These are phyloP conservation scores for Spea bombifrons DNA, from an alignment of 2,113 vertebrate genomes.

Conservation along the genomic window DNA sequence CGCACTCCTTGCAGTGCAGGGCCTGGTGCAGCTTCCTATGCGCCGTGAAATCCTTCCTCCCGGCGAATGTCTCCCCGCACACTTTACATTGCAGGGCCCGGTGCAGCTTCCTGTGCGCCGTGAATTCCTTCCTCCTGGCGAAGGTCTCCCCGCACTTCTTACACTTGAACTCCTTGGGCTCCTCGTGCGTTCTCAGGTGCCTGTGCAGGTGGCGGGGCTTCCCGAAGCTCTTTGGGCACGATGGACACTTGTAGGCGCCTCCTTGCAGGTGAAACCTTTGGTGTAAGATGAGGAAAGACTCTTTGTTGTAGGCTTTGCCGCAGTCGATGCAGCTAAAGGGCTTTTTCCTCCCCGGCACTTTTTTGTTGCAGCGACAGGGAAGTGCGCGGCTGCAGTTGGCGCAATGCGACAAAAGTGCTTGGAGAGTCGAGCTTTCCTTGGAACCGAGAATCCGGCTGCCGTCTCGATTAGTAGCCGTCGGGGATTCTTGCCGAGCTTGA, in stretches of 20 bases:
- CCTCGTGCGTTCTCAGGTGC: constrained; percentile 28
- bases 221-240: constrained; percentile 26
- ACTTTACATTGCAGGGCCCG: background rate
- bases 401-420: background rate
- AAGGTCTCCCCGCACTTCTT: background rate
- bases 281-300: background rate
- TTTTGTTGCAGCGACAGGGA: background rate
- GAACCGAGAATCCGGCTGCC: background rate
- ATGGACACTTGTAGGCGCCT: background rate
- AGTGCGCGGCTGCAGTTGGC: background rate
- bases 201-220: background rate
- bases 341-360: background rate
- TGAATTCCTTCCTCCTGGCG: background rate
- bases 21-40: background rate
- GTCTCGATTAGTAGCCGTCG: background rate
- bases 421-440: background rate
- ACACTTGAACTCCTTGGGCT: background rate
- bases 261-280: constrained; percentile 12
- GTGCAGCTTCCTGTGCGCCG: background rate
- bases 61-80: background rate
- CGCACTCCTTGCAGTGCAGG: background rate
- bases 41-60: background rate
- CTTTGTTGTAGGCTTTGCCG: constrained; percentile 1
- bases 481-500: background rate
- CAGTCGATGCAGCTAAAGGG: constrained; percentile 17